Evolutionary conservation across 1,140 invertebrate genomes (phyloP).

Genomic region (Drosophila fuyamai): DNA sequence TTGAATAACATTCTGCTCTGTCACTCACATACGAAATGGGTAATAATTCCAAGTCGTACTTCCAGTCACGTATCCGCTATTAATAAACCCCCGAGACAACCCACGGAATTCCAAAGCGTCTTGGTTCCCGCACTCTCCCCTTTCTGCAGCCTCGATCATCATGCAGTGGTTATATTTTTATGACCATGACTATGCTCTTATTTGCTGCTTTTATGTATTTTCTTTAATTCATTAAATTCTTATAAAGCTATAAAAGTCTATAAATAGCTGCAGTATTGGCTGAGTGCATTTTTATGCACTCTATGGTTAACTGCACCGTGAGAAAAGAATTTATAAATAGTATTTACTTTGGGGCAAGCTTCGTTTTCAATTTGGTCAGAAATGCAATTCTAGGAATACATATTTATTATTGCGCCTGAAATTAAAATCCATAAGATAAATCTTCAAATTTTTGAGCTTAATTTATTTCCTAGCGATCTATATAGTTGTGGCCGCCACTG

Average conservation of each 20-base stretch:
- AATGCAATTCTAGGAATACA: too few species aligned
- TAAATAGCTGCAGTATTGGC: slow-evolving; percentile 20
- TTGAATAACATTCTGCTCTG: slow-evolving; percentile 34
- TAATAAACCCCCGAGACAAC: slow-evolving; percentile 42
- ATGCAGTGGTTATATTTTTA: slow-evolving; percentile 23
- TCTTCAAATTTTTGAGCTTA: too few species aligned
- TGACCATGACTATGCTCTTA: slow-evolving; percentile 26
- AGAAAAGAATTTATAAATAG: background rate
- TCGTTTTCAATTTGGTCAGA: too few species aligned
- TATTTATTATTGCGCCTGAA: too few species aligned
- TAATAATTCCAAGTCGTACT: slow-evolving; percentile 33
- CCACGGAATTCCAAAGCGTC: slow-evolving; percentile 41
- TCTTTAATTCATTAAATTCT: slow-evolving; percentile 2
- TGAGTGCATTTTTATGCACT: slow-evolving; percentile 15
- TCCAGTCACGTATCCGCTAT: slow-evolving; percentile 45
- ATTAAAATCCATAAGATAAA: too few species aligned
- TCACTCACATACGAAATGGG: slow-evolving; percentile 45
- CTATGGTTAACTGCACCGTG: background rate
- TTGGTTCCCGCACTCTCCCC: background rate
- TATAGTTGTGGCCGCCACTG: background rate
- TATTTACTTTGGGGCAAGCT: too few species aligned
- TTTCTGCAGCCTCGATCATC: slow-evolving; percentile 20
- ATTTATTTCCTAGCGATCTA: background rate
- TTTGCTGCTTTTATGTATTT: slow-evolving; percentile 13
- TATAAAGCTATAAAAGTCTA: slow-evolving; percentile 7